Evolutionary conservation across 2,797 vertebrate species (phyloP).

Genomic region (Falco berigora): DNA sequence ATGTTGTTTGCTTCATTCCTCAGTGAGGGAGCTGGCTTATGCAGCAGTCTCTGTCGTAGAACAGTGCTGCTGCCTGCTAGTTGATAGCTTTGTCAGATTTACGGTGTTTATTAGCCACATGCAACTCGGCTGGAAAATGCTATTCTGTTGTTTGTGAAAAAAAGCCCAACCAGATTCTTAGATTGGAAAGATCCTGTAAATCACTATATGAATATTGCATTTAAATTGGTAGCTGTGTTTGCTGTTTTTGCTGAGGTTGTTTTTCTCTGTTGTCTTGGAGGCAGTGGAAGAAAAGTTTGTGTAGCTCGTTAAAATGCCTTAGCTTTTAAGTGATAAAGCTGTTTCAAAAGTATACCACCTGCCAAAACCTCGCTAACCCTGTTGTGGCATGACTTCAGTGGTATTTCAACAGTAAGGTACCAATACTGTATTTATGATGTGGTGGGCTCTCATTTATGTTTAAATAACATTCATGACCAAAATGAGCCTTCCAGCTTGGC

Average conservation of each 20-base stretch:
- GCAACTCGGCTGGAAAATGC: neutral
- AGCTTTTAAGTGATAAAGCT: neutral
- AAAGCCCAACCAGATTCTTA: neutral
- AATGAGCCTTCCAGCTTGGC: neutral
- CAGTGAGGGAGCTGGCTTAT: neutral
- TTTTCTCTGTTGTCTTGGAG: neutral
- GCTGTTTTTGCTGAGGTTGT: neutral
- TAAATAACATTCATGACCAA: neutral
- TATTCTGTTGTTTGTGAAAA: neutral
- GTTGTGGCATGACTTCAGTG: neutral
- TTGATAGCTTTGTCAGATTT: neutral
- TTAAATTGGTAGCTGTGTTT: neutral
- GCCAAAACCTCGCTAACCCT: neutral
- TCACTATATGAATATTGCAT: neutral
- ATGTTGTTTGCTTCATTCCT: neutral
- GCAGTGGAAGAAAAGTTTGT: neutral
- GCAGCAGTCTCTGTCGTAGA: neutral
- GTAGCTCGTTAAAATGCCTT: neutral
- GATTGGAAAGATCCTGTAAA: neutral
- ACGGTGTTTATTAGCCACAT: neutral
- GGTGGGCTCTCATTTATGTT: neutral
- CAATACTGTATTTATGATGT: neutral
- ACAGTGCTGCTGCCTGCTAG: neutral
- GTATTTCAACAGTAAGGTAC: neutral
- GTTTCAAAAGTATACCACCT: neutral